Conservation (phyloP, 2,113 vertebrate genomes). For the Hippocampus abdominalis region DNA sequence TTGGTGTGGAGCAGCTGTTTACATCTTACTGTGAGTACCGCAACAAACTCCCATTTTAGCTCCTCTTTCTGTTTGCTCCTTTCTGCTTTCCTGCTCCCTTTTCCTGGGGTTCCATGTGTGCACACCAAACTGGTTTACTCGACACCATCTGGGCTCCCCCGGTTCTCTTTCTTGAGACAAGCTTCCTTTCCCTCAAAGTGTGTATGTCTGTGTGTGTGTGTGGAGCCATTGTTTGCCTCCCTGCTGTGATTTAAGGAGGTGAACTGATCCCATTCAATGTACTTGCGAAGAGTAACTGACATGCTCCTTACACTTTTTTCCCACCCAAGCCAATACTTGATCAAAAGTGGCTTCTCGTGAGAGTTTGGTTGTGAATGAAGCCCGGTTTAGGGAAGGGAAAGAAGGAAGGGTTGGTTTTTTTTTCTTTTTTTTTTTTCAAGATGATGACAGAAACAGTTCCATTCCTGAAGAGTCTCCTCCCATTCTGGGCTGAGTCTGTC, state of each 20-base stretch:
- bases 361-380: slow-evolving; percentile 33
- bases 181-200: slow-evolving; percentile 54
- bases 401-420: slow-evolving; percentile 11
- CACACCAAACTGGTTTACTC: slow-evolving; percentile 20
- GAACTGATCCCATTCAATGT: slow-evolving; percentile 23
- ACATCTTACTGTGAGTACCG: slow-evolving; percentile 75
- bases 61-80: slow-evolving; percentile 24
- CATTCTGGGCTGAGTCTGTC: slow-evolving; percentile 33
- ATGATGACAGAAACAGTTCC: slow-evolving; percentile 59
- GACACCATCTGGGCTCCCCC: slow-evolving; percentile 41
- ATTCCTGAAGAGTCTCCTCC: slow-evolving; percentile 66
- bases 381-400: slow-evolving; percentile 34
- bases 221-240: slow-evolving; percentile 60
- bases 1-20: slow-evolving; percentile 64
- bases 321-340: slow-evolving; percentile 25
- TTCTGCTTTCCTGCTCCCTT: neutral
- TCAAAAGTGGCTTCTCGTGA: slow-evolving; percentile 36
- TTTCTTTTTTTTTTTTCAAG: neutral
- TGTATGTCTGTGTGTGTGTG: slow-evolving; percentile 31
- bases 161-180: slow-evolving; percentile 37
- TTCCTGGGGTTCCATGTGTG: slow-evolving; percentile 10
- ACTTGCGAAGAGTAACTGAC: slow-evolving; percentile 28
- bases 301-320: slow-evolving; percentile 20
- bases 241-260: slow-evolving; percentile 41
- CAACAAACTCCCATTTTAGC: slow-evolving; percentile 43